These are phyloP conservation scores for Pachyrhynchus sulphureomaculatus DNA, from an alignment of 1,140 invertebrate species.

Conservation along the genomic window DNA sequence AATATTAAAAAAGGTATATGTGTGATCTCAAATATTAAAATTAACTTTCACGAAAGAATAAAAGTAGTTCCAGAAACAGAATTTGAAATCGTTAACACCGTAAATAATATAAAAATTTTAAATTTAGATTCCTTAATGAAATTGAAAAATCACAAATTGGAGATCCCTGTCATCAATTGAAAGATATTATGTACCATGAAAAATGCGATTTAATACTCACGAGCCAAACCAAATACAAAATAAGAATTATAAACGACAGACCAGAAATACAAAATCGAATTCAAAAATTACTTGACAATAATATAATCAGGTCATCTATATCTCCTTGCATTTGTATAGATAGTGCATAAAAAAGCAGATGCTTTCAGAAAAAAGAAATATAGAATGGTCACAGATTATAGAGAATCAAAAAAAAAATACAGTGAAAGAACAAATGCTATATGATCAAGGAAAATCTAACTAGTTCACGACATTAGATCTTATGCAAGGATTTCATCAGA, in stretches of 20 bases:
- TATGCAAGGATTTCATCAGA: conserved; percentile 53
- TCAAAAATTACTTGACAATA: conserved; percentile 37
- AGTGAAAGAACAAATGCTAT: conserved; percentile 55
- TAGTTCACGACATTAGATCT: conserved; percentile 57
- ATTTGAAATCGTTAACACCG: too few species aligned
- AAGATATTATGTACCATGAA: conserved; percentile 19
- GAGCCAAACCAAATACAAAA: too few species aligned
- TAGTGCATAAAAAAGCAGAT: too few species aligned
- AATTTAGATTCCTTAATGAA: neutral
- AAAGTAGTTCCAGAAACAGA: too few species aligned
- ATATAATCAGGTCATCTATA: conserved; percentile 43
- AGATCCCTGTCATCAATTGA: conserved; percentile 11
- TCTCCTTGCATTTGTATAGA: conserved; percentile 51
- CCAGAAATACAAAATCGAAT: conserved; percentile 39
- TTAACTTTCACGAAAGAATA: too few species aligned
- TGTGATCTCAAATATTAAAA: too few species aligned
- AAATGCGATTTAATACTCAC: too few species aligned
- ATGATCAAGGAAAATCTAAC: too few species aligned
- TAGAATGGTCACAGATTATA: conserved; percentile 51
- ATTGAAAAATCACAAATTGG: conserved; percentile 14
- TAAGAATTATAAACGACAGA: conserved; percentile 7
- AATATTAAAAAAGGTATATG: too few species aligned
- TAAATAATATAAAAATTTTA: too few species aligned
- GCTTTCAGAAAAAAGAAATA: conserved; percentile 46
- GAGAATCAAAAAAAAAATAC: conserved; percentile 55